phyloP scores from a whole-genome alignment of 2,113 vertebrate genomes.

The Zosterops hypoxanthus region DNA sequence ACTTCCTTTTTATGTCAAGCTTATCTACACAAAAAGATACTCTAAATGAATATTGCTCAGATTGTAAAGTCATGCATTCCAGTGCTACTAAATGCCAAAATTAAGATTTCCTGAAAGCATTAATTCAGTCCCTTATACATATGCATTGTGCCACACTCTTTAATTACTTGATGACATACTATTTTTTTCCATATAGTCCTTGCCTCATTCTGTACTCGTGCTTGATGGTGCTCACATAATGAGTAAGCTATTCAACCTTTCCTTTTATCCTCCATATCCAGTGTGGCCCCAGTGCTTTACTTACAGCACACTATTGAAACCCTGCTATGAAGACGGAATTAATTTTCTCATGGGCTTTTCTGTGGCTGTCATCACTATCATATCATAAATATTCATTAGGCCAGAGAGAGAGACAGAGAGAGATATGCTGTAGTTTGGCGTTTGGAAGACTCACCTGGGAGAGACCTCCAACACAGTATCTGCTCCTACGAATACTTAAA shows the following conservation, averaged over 20 bases:
- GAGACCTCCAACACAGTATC: background rate
- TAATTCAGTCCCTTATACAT: constrained; percentile 29
- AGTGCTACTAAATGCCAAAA: constrained; percentile 40
- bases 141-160: constrained; percentile 16
- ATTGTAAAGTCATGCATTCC: constrained; percentile 35
- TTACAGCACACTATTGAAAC: background rate
- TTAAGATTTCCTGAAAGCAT: constrained; percentile 45
- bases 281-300: constrained; percentile 23
- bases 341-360: constrained; percentile 37
- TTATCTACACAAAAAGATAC: constrained; percentile 29
- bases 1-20: background rate
- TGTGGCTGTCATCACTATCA: background rate
- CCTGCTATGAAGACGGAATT: background rate
- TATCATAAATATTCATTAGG: constrained; percentile 53
- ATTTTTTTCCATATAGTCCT: constrained; percentile 24
- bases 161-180: constrained; percentile 52
- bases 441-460: constrained; percentile 34
- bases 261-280: constrained; percentile 24
- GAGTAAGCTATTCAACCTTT: constrained; percentile 44
- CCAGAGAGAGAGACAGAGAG: background rate
- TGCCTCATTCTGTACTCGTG: background rate
- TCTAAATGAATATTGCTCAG: constrained; percentile 23
- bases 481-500: background rate
- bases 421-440: background rate
- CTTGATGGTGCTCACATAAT: constrained; percentile 25